Conservation (phyloP, 2,797 vertebrate species). For the Hoplostethus mediterraneus region DNA sequence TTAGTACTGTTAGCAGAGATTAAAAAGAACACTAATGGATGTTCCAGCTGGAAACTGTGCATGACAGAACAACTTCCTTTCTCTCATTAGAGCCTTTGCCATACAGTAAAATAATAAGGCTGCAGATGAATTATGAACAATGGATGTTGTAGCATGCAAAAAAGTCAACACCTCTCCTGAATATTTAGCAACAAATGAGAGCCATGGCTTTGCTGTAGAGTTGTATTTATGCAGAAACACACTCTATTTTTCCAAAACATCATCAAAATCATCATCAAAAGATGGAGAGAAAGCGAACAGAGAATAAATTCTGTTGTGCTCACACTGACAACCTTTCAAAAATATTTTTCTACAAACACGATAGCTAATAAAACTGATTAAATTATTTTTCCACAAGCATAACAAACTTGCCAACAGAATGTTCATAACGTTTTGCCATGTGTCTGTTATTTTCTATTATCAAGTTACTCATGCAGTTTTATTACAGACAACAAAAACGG, state of each 20-base stretch:
- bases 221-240: conserved; percentile 12
- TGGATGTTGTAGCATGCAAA: not conserved
- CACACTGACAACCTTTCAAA: conserved; percentile 46
- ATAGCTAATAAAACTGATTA: conserved; percentile 24
- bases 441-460: conserved; percentile 25
- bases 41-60: conserved; percentile 18
- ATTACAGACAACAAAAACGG: conserved; percentile 1
- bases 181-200: conserved; percentile 35
- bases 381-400: conserved; percentile 50
- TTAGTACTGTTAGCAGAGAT: conserved; percentile 31
- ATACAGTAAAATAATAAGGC: not conserved
- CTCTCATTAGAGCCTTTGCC: conserved; percentile 16
- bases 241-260: conserved; percentile 31
- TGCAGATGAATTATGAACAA: not conserved
- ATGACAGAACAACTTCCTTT: conserved; percentile 5
- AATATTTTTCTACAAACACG: conserved; percentile 50
- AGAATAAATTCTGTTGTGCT: conserved; percentile 28
- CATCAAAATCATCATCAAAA: conserved; percentile 36
- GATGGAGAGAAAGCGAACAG: conserved; percentile 28
- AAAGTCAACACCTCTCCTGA: conserved; percentile 14
- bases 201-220: conserved; percentile 4
- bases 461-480: conserved; percentile 18
- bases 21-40: conserved; percentile 25
- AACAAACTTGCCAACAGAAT: conserved; percentile 40
- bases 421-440: conserved; percentile 28